Base-by-base conservation (phyloP, 2,797 vertebrate species). In the Picus viridis region DNA sequence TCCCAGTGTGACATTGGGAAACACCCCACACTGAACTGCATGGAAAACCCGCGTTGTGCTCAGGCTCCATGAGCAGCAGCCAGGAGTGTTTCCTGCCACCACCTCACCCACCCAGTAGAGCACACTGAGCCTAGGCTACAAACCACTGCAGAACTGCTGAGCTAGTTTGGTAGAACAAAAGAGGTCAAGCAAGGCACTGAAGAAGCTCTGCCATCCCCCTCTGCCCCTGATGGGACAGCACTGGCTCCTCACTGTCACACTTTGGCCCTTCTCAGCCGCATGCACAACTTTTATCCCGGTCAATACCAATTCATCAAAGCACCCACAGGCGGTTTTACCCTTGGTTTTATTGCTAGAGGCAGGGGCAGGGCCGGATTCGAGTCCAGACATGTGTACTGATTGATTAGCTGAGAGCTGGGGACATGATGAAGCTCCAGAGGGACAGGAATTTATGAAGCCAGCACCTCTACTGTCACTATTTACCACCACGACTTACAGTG, bases 211-310 rank as follows among this genome's bases (percentile, higher is more conserved):
- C 39, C 36, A 10, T 30, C 49, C 18, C 61, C 47, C 18, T 29
- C 64, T 47, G 76, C 47, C n/a, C 29, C 87, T 1, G 0, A 56
- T 32, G 47, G 71, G 41, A 82, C 1, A 1, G 26, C 1, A 0
- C 27, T 74, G 29, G 10, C 47, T 57, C 49, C 54, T 61, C 3
- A 23, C 70, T 86, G 79, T 90, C 63, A n/a, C 10, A 59, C 43
- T 56, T 71, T 72, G 47, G 18, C 41, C 77, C 24, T 54, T 76
- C 41, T 68, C 47, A 63, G 58, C 36, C 86, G 36, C 64, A 43
- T 5, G 10, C 1, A 0, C 36, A 59, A 62, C 8, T 56, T 83
- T 56, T 49, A 59, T 10, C 29, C 39, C 47, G 30, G 53, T 30
- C 81, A 30, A 39, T 64, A 71, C 51, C 30, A 84, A 43, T 12